Conservation (phyloP, 2,797 vertebrate species). For the Xiphophorus birchmanni region DNA sequence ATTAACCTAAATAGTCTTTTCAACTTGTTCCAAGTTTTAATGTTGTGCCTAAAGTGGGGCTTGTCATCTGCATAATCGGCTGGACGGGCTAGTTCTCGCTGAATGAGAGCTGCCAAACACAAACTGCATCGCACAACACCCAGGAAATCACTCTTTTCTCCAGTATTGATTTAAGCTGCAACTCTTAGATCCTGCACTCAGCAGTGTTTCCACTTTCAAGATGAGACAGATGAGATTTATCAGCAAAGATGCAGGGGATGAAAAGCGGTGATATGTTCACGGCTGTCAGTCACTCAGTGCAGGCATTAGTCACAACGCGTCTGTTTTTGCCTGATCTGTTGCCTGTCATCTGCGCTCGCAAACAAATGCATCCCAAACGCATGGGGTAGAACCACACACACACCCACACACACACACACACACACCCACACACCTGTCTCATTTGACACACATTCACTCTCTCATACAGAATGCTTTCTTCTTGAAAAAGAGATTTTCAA, state of each 20-base stretch:
- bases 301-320: slow-evolving; percentile 68
- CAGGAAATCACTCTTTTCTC: slow-evolving; percentile 55
- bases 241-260: slow-evolving; percentile 58
- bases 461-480: slow-evolving; percentile 34
- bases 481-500: slow-evolving; percentile 75
- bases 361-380: slow-evolving; percentile 59
- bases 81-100: slow-evolving; percentile 39
- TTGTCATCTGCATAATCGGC: slow-evolving; percentile 37
- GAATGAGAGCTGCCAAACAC: slow-evolving; percentile 29
- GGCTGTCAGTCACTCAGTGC: slow-evolving; percentile 73
- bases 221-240: slow-evolving; percentile 69
- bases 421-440: slow-evolving; percentile 58
- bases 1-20: not conserved
- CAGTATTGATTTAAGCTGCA: slow-evolving; percentile 66
- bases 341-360: slow-evolving; percentile 66
- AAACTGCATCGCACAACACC: slow-evolving; percentile 38
- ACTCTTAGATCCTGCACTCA: slow-evolving; percentile 54
- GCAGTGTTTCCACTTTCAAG: slow-evolving; percentile 51
- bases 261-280: slow-evolving; percentile 62
- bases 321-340: slow-evolving; percentile 66
- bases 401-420: slow-evolving; percentile 49
- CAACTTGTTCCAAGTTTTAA: slow-evolving; percentile 14
- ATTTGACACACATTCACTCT: slow-evolving; percentile 39
- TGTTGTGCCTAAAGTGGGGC: slow-evolving; percentile 6
- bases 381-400: slow-evolving; percentile 27